A percentile compares a stretch with the other conserved stretches of the same genome.
These are phyloP conservation scores for Drosophila mauritiana DNA, from an alignment of 1,140 invertebrate species.

Conservation along the genomic window DNA sequence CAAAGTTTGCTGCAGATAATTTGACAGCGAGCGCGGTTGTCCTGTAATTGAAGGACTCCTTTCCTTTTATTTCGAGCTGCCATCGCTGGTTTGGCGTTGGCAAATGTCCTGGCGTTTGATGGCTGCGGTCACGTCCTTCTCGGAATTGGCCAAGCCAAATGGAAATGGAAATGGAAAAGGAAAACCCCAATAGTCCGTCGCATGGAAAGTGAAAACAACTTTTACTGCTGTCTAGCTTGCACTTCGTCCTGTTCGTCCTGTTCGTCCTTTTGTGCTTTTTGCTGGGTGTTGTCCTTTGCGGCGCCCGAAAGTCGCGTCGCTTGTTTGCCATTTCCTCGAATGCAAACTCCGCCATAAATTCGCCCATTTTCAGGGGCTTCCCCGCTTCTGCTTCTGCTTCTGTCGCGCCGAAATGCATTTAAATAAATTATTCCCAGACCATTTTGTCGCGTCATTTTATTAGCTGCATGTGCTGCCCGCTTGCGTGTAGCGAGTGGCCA, in stretches of 20 bases:
- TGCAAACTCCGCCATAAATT: slow-evolving; percentile 78
- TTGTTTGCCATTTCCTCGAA: slow-evolving; percentile 80
- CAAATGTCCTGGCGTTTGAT: slow-evolving; percentile 49
- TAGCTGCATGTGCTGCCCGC: slow-evolving; percentile 67
- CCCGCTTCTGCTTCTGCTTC: slow-evolving; percentile 7
- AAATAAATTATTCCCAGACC: slow-evolving; percentile 84
- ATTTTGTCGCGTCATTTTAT: slow-evolving; percentile 79
- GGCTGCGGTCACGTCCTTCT: slow-evolving; percentile 69
- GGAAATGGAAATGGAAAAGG: background rate
- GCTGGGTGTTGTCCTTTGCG: slow-evolving; percentile 35
- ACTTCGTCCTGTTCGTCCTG: slow-evolving; percentile 34
- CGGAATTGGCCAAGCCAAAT: slow-evolving; percentile 52
- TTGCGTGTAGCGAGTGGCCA: slow-evolving; percentile 26
- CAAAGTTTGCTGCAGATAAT: slow-evolving; percentile 44
- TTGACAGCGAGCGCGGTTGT: slow-evolving; percentile 28
- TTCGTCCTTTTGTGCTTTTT: slow-evolving; percentile 19
- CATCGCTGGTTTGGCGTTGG: slow-evolving; percentile 53
- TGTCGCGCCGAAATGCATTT: slow-evolving; percentile 84
- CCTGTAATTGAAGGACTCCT: slow-evolving; percentile 40
- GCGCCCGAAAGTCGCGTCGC: slow-evolving; percentile 70
- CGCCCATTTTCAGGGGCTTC: slow-evolving; percentile 18
- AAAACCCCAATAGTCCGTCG: slow-evolving; percentile 10
- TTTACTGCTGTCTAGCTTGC: slow-evolving; percentile 69
- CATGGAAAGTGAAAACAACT: slow-evolving; percentile 83
- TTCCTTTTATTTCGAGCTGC: background rate